Base-by-base conservation (phyloP, 2,113 vertebrate species). In the Cervus canadensis region DNA sequence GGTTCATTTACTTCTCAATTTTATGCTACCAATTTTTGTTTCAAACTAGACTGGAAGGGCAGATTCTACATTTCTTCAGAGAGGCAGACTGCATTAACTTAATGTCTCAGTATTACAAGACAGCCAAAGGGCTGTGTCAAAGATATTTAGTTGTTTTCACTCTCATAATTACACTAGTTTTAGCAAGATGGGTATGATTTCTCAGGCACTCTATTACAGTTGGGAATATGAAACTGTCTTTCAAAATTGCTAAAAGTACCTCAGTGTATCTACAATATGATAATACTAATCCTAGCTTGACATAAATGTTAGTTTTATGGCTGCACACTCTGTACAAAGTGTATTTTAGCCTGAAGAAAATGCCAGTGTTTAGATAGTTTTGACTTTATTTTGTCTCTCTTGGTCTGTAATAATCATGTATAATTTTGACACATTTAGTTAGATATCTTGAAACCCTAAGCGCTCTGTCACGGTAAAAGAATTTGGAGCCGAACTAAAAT, bases 101-200 rank as follows among this genome's bases (percentile, higher is more conserved):
- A 97, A 94, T 94, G 91, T 90, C 89, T 79, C 96, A 89, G 95
- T 84, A 97, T 97, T 96, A 96, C 25, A 88, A 98, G 97, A 93
- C 81, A 94, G 94, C 97, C 87, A 94, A 95, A 98, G 57, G 97
- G 98, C 97, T 95, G 91, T 98, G 92, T 90, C 97, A 97, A 94
- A 97, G 97, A 87, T 97, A 97, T 96, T 60, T 98, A 87, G 95
- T 94, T 98, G 96, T 94, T 2, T 13, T 97, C 57, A 87, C 92
- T 97, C 33, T 90, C 78, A 64, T 98, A 98, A 98, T 98, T 98
- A 98, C 91, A 92, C 94, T 97, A 96, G 97, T 97, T 98, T 98
- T 97, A 98, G 98, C 91, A 83, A 97, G 92, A 89, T 90, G 87
- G 97, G 91, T 98, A 95, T 98, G 96, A 97, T 98, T 98, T 98